A percentile compares a stretch with the other conserved stretches of the same genome.
Evolutionary conservation across 2,113 vertebrate species (phyloP).

Genomic region (Semnornis frantzii): DNA sequence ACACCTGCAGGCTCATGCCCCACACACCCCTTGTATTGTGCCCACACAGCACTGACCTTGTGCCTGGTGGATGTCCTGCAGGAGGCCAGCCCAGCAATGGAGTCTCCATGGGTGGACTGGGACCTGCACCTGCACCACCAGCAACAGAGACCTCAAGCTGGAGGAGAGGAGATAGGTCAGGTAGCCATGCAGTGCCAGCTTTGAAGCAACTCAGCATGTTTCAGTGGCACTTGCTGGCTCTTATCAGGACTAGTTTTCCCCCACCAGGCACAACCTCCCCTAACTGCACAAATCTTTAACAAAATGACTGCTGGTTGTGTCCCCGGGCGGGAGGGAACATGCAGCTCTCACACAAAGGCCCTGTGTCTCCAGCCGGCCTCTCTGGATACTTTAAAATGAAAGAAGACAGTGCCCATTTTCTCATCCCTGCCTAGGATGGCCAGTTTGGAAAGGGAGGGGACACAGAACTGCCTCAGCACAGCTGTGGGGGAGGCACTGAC

Average conservation of each 20-base stretch:
- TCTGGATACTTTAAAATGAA: background rate
- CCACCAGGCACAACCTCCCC: background rate
- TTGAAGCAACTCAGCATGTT: background rate
- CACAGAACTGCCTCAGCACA: background rate
- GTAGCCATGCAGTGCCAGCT: background rate
- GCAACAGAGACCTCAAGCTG: background rate
- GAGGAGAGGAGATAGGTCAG: background rate
- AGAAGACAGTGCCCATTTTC: background rate
- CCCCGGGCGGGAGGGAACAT: background rate
- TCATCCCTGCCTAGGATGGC: background rate
- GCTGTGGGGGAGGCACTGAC: fast-evolving
- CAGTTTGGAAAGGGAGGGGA: background rate
- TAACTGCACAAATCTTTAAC: background rate
- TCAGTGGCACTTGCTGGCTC: background rate
- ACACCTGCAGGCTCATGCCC: background rate
- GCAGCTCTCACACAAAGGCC: background rate
- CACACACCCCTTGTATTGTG: fast-evolving
- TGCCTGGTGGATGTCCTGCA: fast-evolving
- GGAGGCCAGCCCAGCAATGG: background rate
- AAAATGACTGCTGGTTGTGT: background rate
- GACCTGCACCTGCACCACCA: background rate
- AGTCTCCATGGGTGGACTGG: background rate
- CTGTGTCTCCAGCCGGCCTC: background rate
- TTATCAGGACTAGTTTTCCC: background rate
- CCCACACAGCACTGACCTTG: background rate